Evolutionary conservation across 2,888 invertebrate genomes (phyloP), one percentile per base, ranked within the genome.

Genomic region (Troglohyphantes excavatus): DNA sequence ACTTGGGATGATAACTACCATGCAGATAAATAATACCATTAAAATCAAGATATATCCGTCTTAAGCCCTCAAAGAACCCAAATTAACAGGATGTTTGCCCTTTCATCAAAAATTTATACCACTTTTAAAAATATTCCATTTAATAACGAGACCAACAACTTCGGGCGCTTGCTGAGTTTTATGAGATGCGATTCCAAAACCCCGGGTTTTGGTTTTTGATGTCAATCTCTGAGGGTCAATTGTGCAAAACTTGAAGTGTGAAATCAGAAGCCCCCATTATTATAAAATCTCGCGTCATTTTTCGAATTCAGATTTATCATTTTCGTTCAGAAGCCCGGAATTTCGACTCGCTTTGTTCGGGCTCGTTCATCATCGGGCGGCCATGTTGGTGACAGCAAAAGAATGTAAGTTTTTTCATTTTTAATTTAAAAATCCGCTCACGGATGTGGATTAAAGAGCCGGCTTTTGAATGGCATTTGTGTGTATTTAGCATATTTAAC

Each of bases 371-470:
- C 53, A n/a, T n/a, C n/a, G 53, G n/a, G n/a, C n/a, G 5, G n/a
- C 5, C 17, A n/a, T 53, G 5, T 17, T n/a, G 53, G 17, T 53
- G 53, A 53, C 53, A n/a, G 53, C 17, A 53, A n/a, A 53, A 53
- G 53, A 53, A n/a, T 53, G n/a, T 5, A 39, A 39, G 39, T 39
- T 11, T 39, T 39, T 39, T 39, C 13, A 7, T 39, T 39, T 7
- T 7, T 39, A 13, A 39, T 13, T 39, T 39, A n/a, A n/a, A 33
- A 33, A 33, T 9, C 9, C 33, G 33, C 33, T 33, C 17, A n/a
- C 53, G 53, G 53, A 53, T 53, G 53, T n/a, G n/a, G 53, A 53
- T 53, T 53, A 53, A n/a, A 53, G 53, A 53, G n/a, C 17, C n/a
- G 17, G 13, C n/a, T 5, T n/a, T 53, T 53, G 53, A 53, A 53